A percentile compares a stretch with the other conserved stretches of the same genome.
Evolutionary conservation across 2,113 vertebrate species (phyloP).

Genomic region (Recurvirostra avosetta): DNA sequence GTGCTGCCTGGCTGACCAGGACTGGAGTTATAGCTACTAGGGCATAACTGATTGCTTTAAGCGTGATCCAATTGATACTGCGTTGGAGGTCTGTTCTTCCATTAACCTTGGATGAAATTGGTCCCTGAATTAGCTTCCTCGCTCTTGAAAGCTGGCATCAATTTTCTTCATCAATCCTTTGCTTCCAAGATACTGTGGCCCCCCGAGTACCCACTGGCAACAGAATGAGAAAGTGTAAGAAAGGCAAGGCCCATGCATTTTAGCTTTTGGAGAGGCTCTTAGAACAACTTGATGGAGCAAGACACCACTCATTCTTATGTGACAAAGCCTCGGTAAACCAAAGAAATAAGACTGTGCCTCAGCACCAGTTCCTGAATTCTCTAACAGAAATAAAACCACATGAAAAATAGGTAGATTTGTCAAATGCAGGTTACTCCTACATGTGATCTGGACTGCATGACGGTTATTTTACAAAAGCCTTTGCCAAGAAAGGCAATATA

Average conservation of each 20-base stretch:
- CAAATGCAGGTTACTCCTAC: background rate
- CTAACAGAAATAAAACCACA: background rate
- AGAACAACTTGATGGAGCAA: background rate
- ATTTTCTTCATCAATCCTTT: conserved; percentile 29
- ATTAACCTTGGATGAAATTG: conserved; percentile 70
- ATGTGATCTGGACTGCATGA: background rate
- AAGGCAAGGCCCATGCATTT: background rate
- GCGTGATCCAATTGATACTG: conserved; percentile 55
- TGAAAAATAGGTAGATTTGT: background rate
- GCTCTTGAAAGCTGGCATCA: conserved; percentile 59
- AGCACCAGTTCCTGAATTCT: background rate
- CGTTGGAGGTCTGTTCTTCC: conserved; percentile 65
- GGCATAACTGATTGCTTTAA: conserved; percentile 61
- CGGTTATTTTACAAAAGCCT: background rate
- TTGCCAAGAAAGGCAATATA: background rate
- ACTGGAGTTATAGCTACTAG: conserved; percentile 56
- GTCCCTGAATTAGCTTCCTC: conserved; percentile 50
- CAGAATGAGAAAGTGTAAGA: background rate
- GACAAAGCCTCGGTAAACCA: background rate
- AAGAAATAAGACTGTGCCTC: background rate
- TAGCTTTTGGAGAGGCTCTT: background rate
- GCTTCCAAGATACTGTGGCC: background rate
- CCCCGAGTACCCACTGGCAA: background rate
- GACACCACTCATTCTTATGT: background rate
- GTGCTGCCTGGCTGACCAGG: conserved; percentile 28